Evolutionary conservation across 1,140 invertebrate genomes (phyloP), one percentile per base, ranked within the genome.

Genomic region (Drosophila biarmipes): DNA sequence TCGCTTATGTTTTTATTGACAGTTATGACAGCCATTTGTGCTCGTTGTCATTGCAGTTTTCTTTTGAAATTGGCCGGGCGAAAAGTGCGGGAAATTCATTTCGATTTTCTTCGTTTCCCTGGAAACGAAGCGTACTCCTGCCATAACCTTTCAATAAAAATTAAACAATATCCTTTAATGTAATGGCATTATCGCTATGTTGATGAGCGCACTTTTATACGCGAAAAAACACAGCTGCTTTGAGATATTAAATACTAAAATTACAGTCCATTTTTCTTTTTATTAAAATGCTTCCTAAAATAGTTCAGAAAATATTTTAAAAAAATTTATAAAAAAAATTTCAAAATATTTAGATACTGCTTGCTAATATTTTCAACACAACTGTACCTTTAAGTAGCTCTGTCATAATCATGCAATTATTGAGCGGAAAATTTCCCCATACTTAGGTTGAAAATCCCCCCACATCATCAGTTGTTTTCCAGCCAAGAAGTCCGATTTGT

Each of bases 1-100:
- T 66, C 49, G 49, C 42, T 54, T 31, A 53, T 69, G 45, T 61
- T 67, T 56, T 62, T 62, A 53, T 62, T 52, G 57, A 52, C 64
- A 54, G 49, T 58, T 49, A 35, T 58, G 51, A 46, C 51, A 37
- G 61, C 51, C 59, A 63, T 63, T 63, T 63, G 24, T n/a, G 52
- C 29, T 55, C 54, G 52, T 55, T 54, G 40, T 55, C 51, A 37
- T 45, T 63, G 40, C 49, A 35, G 31, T 46, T 63, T 42, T 45
- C 51, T 55, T 55, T 63, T 37, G n/a, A 29, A 55, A 56, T 19
- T 37, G 17, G 35, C 6, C 48, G 10, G 11, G 15, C 52, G 53
- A 17, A 29, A 40, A 55, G 19, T 55, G n/a, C 19, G 24, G 14
- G 12, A 40, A 54, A 38, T 15, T 21, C 35, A 24, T 14, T 40